Evolutionary conservation across 1,140 invertebrate genomes (phyloP).

Genomic region (Sycobia sp.): DNA sequence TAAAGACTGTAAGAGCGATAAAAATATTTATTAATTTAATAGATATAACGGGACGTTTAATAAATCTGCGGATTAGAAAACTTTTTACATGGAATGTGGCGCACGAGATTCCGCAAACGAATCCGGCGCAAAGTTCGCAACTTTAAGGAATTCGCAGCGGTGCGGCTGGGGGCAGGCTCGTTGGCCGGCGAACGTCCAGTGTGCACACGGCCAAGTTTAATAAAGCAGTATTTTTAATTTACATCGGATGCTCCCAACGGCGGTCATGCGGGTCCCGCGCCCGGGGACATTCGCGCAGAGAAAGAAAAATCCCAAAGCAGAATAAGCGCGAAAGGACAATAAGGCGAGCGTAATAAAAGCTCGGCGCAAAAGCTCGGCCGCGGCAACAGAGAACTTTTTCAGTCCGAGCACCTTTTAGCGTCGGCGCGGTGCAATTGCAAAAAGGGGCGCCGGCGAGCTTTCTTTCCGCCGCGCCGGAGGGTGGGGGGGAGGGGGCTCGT

Average conservation of each 20-base stretch:
- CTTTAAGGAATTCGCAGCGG: no score
- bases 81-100: no score
- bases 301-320: constrained; percentile 6
- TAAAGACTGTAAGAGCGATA: no score
- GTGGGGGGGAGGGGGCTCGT: not conserved
- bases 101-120: no score
- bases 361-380: not conserved
- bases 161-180: no score
- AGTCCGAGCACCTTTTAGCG: not conserved
- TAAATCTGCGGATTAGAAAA: no score
- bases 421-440: not conserved
- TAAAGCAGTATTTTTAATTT: constrained; percentile 13
- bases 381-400: not conserved
- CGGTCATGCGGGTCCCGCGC: not conserved
- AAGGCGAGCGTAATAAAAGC: constrained; percentile 2
- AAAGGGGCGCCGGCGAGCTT: not conserved
- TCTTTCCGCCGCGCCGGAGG: not conserved
- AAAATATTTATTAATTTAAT: no score
- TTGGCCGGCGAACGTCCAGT: no score
- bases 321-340: constrained; percentile 6
- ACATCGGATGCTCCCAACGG: not conserved
- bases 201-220: not conserved
- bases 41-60: no score
- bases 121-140: no score
- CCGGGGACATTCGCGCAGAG: not conserved